Percentiles rank a stretch among this genome's conserved stretches.
phyloP scores from a whole-genome alignment of 2,113 vertebrate species.

The Epinephelus fuscoguttatus region DNA sequence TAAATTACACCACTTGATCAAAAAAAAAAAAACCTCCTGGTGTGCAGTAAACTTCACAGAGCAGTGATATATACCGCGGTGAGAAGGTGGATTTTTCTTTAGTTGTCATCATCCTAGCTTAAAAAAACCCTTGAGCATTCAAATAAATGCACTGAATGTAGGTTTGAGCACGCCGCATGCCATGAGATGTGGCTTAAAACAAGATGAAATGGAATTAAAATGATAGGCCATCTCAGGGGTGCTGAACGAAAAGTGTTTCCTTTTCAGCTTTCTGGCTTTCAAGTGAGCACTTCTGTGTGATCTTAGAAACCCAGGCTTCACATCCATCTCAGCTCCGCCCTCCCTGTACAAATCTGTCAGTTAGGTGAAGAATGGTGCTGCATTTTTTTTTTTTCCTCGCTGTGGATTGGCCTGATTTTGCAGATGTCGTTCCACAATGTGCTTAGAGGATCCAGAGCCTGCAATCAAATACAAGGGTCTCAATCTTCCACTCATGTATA shows the following conservation, averaged over 20 bases:
- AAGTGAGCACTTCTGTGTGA: constrained; percentile 6
- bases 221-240: constrained; percentile 39
- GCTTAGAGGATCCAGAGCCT: neutral
- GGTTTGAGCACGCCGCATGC: constrained; percentile 18
- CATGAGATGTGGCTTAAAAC: constrained; percentile 36
- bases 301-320: neutral
- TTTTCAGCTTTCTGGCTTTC: constrained; percentile 18
- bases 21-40: constrained; percentile 23
- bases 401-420: neutral
- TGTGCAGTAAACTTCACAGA: constrained; percentile 15
- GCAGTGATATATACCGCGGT: neutral
- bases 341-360: neutral
- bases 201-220: constrained; percentile 53
- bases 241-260: constrained; percentile 12
- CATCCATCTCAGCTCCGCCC: constrained; percentile 22
- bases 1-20: constrained; percentile 54
- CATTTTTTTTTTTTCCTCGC: no score
- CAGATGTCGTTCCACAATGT: neutral
- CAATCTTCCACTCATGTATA: neutral
- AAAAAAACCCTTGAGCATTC: constrained; percentile 28
- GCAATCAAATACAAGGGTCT: neutral
- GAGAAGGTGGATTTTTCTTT: constrained; percentile 14
- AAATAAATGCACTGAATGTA: constrained; percentile 42
- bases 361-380: neutral
- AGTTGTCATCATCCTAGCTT: constrained; percentile 28